Evolutionary conservation across 1,140 invertebrate genomes (phyloP).

Genomic region (Zaprionus kolodkinae): DNA sequence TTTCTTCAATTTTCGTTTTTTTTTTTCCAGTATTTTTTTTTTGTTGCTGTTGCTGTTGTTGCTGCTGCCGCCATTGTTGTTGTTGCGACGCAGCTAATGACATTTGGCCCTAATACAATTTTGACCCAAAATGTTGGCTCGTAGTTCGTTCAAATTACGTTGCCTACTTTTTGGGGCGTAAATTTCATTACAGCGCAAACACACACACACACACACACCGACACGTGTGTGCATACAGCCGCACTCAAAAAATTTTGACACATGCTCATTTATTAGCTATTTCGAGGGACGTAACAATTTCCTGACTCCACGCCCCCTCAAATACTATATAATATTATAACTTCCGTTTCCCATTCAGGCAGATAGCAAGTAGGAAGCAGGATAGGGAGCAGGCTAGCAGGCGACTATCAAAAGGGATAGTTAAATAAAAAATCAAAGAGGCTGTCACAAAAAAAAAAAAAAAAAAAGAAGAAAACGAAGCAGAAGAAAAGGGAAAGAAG

Average conservation of each 20-base stretch:
- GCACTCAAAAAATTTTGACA: slow-evolving; percentile 46
- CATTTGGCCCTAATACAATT: slow-evolving; percentile 35
- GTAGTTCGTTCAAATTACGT: slow-evolving; percentile 43
- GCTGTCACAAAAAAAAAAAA: slow-evolving; percentile 39
- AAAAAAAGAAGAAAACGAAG: background rate
- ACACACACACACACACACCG: slow-evolving; percentile 3
- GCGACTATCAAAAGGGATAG: slow-evolving; percentile 44
- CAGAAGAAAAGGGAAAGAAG: background rate
- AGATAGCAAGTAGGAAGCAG: slow-evolving; percentile 36
- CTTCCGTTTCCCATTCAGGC: slow-evolving; percentile 45
- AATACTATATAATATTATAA: slow-evolving; percentile 42
- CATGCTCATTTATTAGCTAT: slow-evolving; percentile 64
- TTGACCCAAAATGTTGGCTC: slow-evolving; percentile 25
- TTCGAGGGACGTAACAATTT: slow-evolving; percentile 62
- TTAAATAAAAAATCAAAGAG: slow-evolving; percentile 58
- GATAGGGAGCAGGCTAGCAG: background rate
- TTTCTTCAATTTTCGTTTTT: background rate
- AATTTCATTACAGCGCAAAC: slow-evolving; percentile 38
- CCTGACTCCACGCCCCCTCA: slow-evolving; percentile 12
- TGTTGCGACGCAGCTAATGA: slow-evolving; percentile 30
- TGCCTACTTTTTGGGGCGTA: slow-evolving; percentile 53
- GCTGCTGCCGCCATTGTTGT: background rate
- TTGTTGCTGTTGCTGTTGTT: slow-evolving; percentile 1
- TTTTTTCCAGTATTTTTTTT: background rate
- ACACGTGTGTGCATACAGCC: background rate